phyloP scores from a whole-genome alignment of 2,113 vertebrate genomes.

The Ochotona princeps region DNA sequence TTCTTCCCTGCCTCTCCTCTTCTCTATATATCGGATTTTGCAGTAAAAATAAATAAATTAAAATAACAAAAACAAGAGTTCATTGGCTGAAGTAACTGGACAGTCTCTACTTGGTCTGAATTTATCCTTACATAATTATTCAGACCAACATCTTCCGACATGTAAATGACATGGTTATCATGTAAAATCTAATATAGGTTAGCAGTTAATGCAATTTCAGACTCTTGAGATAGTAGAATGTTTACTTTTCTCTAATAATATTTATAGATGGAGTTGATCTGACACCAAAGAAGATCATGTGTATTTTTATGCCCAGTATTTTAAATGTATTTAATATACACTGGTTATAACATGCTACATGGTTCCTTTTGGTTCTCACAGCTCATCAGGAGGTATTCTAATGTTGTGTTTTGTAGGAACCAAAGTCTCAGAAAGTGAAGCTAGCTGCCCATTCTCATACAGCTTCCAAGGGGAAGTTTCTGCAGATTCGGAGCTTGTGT shows the following conservation, averaged over 20 bases:
- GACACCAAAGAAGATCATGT: not conserved
- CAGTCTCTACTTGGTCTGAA: not conserved
- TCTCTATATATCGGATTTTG: too few species aligned
- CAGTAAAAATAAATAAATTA: not conserved
- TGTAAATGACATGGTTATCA: not conserved
- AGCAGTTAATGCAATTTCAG: not conserved
- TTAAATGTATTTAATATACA: not conserved
- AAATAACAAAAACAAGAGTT: not conserved
- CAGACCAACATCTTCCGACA: not conserved
- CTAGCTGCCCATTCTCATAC: slow-evolving; percentile 27
- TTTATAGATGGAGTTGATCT: not conserved
- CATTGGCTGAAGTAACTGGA: not conserved
- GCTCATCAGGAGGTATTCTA: not conserved
- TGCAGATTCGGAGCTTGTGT: not conserved
- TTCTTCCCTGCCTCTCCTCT: too few species aligned
- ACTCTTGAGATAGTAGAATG: not conserved
- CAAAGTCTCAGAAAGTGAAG: not conserved
- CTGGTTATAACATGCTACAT: not conserved
- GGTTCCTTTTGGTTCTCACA: slow-evolving; percentile 28
- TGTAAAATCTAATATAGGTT: not conserved
- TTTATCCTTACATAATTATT: not conserved
- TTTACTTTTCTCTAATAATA: not conserved
- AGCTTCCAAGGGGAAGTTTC: not conserved
- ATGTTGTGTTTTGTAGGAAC: not conserved
- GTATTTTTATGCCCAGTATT: not conserved